Base-by-base conservation (phyloP, 2,888 invertebrate genomes). In the Metalampra italica region DNA sequence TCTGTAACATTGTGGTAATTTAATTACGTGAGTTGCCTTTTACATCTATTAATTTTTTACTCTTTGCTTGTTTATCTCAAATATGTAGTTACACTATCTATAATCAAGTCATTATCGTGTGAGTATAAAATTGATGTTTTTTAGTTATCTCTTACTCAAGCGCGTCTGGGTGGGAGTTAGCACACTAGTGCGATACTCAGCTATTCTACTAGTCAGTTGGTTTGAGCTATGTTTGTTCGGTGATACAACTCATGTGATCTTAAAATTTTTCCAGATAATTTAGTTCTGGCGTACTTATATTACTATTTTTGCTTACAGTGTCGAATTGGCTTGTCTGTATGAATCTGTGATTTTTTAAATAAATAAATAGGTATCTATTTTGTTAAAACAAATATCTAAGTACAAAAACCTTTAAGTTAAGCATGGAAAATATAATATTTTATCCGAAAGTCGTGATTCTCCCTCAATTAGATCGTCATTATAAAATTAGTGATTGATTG, bases 121-220 rank as follows among this genome's bases (percentile, higher is more conserved):
- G 7, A 44, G 15, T 44, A 15, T 36, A 39, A 45, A 39, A 45
- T 13, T 5, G 30, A 39, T 45, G 11, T 11, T 36, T 45, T 45
- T 39, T 40, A 38, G 36, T 53, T 64, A 55, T 32, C 30, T 49
- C 45, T 63, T 65, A 50, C 55, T 52, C 54, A 60, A 63, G 46
- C 47, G 44, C 22, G 47, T 44, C 45, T 50, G 29, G 53, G 64
- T 57, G 60, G 60, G 60, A 54, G 55, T 54, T 55, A 59, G 48
- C 43, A 55, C 40, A 42, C 32, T 22, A 14, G 38, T 51, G 52
- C 43, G 38, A 45, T 22, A 3, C 42, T 42, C 43, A 8, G 29
- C 39, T 40, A 43, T 37, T 29, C 47, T 41, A 43, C 43, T 49
- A 54, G 44, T 47, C 53, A 55, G 53, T 56, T 29, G 13, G 39